Base-by-base conservation (phyloP, 2,888 invertebrate genomes). In the Drosophila limbata region DNA sequence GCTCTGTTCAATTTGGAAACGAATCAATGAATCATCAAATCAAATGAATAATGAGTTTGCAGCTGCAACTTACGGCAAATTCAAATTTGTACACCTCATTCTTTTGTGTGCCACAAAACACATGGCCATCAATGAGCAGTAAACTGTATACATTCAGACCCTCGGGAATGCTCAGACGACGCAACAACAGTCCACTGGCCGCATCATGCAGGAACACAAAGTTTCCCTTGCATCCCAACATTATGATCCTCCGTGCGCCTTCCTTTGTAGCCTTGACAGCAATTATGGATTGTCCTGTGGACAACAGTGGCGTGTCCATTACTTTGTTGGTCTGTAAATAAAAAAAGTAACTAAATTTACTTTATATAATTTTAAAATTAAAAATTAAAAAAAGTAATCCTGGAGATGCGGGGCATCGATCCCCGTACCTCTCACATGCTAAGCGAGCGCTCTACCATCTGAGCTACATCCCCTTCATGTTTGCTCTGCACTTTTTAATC, bases 71-170 rank as follows among this genome's bases (percentile, higher is more conserved):
- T 88, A 96, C 96, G 79, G 94, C 93, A 92, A 96, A 96, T 91
- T 96, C 95, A 90, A 95, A 95, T n/a, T 95, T 95, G 68, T 95
- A 94, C 90, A 96, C 95, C 81, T 95, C 94, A 73, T 95, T 94
- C 74, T 94, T 94, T 84, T 95, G 95, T 1, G 96, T 96, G 6
- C 96, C 96, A 83, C 96, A 96, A 91, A 95, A 96, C n/a, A 96
- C 94, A 69, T 95, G 94, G 60, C 94, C 95, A 39, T 95, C 94
- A 80, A 95, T 94, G 76, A 95, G 94, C n/a, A 96, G 92, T 61
- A 96, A 90, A 8, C 95, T 95, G 87, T 96, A 96, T 0, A 96
- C 95, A 0, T 96, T 95, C 85, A 94, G 93, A 44, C 92, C 93
- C 83, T 84, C 94, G 48, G 92, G 94, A 77, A 93, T 94, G 85